Conservation (phyloP, 2,888 invertebrate species). For the Xestia rhomboidea region DNA sequence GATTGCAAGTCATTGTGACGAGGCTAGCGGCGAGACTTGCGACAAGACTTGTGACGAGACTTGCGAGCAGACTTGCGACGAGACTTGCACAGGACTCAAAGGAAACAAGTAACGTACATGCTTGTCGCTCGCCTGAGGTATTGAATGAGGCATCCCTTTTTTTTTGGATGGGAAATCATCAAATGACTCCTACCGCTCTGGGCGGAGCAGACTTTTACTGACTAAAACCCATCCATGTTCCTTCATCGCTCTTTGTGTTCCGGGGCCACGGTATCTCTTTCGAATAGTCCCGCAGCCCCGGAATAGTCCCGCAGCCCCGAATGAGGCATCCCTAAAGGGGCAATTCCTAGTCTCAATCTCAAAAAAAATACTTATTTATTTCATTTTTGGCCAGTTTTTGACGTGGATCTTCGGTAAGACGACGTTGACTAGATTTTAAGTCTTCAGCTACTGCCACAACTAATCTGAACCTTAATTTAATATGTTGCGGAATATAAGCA, state of each 20-base stretch:
- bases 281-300: too few species aligned
- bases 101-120: neutral
- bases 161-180: too few species aligned
- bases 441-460: neutral
- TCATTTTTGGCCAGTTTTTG: too few species aligned
- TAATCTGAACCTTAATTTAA: constrained; percentile 16
- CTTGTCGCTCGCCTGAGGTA: neutral
- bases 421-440: neutral
- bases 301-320: too few species aligned
- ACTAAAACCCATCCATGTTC: too few species aligned
- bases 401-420: neutral
- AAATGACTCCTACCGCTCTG: too few species aligned
- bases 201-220: too few species aligned
- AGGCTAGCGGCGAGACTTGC: neutral
- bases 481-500: constrained; percentile 57
- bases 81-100: neutral
- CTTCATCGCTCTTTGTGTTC: too few species aligned
- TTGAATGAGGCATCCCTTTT: neutral
- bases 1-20: neutral
- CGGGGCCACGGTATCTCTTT: too few species aligned
- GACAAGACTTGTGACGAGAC: too few species aligned
- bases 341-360: neutral
- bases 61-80: too few species aligned
- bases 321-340: neutral
- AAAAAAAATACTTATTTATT: too few species aligned